Evolutionary conservation across 2,888 invertebrate species (phyloP).

Genomic region (Cabera pusaria): DNA sequence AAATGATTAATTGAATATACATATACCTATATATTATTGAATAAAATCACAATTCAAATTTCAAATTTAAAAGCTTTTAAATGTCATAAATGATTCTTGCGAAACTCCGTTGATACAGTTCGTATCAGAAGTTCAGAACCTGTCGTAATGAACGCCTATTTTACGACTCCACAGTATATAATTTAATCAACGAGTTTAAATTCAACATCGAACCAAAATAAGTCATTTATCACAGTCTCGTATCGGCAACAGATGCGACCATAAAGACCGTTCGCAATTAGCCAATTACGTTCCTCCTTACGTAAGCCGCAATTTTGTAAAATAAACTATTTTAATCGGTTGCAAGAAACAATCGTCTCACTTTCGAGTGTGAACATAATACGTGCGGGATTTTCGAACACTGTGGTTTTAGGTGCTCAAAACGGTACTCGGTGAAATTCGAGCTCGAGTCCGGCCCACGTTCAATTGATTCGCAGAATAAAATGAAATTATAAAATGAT

Average conservation of each 20-base stretch:
- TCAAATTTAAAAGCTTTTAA: too few relatives aligned
- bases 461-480: constrained; percentile 66
- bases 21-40: too few relatives aligned
- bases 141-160: constrained; percentile 14
- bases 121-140: too few relatives aligned
- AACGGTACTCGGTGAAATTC: constrained; percentile 56
- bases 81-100: too few relatives aligned
- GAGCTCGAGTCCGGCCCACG: constrained; percentile 48
- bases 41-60: too few relatives aligned
- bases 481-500: constrained; percentile 57
- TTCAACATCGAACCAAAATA: constrained; percentile 26
- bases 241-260: constrained; percentile 34
- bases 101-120: too few relatives aligned
- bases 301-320: constrained; percentile 37
- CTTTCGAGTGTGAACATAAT: constrained; percentile 56
- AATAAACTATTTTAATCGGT: constrained; percentile 41
- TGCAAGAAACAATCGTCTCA: constrained; percentile 39
- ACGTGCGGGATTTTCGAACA: constrained; percentile 48
- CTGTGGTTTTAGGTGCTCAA: constrained; percentile 51
- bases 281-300: constrained; percentile 44
- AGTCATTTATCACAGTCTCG: constrained; percentile 41
- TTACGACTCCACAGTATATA: constrained; percentile 21
- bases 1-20: too few relatives aligned
- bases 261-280: constrained; percentile 46
- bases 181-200: constrained; percentile 33